A percentile compares a stretch with the other conserved stretches of the same genome.
Conservation (phyloP, 2,113 vertebrate genomes). For the Isurus oxyrinchus region DNA sequence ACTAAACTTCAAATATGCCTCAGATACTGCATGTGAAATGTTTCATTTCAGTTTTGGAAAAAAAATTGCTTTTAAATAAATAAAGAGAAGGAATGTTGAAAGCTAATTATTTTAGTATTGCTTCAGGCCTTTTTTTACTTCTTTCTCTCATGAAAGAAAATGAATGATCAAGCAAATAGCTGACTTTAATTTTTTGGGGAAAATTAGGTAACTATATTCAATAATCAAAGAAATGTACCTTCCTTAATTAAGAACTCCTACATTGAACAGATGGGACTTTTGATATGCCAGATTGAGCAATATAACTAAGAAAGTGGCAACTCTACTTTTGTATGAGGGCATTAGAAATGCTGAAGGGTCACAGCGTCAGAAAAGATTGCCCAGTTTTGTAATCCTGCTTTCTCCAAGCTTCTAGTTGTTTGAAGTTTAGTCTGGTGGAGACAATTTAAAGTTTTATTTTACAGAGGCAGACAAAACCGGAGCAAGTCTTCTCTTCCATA, state of each 20-base stretch:
- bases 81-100: not conserved
- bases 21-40: not conserved
- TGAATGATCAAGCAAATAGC: not conserved
- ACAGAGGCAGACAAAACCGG: not conserved
- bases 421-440: not conserved
- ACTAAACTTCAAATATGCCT: conserved; percentile 6
- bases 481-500: not conserved
- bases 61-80: not conserved
- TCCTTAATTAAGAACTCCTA: not conserved
- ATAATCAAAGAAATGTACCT: not conserved
- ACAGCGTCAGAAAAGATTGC: not conserved
- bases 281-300: not conserved
- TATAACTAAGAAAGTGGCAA: not conserved
- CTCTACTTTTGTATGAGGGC: not conserved
- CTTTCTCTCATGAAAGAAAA: not conserved
- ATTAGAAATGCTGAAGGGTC: not conserved
- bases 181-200: conserved; percentile 7
- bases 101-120: not conserved
- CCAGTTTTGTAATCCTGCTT: not conserved
- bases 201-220: not conserved
- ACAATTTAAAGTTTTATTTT: not conserved
- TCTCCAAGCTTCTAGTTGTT: not conserved
- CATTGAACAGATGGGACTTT: not conserved
- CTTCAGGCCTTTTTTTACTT: not conserved
- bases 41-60: not conserved